Conservation (phyloP, 1,140 invertebrate species). For the Drosophila elegans region DNA sequence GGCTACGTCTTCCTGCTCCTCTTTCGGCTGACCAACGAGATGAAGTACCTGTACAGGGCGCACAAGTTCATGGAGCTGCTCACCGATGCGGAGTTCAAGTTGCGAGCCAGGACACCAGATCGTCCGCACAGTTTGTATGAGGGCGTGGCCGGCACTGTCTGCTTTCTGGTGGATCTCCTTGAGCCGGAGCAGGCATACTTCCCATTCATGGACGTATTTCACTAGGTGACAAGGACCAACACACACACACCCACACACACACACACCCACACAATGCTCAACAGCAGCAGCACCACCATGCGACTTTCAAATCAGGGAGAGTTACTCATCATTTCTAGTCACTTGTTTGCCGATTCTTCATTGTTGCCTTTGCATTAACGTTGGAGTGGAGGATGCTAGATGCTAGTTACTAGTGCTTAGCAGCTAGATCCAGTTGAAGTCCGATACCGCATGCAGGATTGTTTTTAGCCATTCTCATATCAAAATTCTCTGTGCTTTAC, state of each 20-base stretch:
- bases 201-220: conserved; percentile 93
- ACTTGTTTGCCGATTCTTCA: conserved; percentile 29
- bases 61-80: conserved; percentile 92
- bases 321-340: conserved; percentile 57
- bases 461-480: conserved; percentile 72
- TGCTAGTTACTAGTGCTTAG: neutral
- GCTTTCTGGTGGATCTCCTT: conserved; percentile 91
- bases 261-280: conserved; percentile 9
- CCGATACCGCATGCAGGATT: conserved; percentile 53
- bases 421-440: neutral
- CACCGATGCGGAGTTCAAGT: conserved; percentile 88
- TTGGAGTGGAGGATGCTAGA: neutral
- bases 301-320: conserved; percentile 50
- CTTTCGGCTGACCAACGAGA: conserved; percentile 90
- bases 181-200: conserved; percentile 91
- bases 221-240: conserved; percentile 32
- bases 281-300: neutral
- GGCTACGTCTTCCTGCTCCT: conserved; percentile 93
- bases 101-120: conserved; percentile 91
- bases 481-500: conserved; percentile 81
- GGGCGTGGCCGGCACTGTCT: conserved; percentile 93
- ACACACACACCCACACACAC: too few relatives aligned
- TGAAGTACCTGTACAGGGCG: conserved; percentile 90
- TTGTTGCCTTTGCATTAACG: conserved; percentile 40
- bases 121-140: conserved; percentile 93